phyloP scores from a whole-genome alignment of 30 jellyfish, hydroid and myxozoan species.

The Hydractinia symbiolongicarpus region DNA sequence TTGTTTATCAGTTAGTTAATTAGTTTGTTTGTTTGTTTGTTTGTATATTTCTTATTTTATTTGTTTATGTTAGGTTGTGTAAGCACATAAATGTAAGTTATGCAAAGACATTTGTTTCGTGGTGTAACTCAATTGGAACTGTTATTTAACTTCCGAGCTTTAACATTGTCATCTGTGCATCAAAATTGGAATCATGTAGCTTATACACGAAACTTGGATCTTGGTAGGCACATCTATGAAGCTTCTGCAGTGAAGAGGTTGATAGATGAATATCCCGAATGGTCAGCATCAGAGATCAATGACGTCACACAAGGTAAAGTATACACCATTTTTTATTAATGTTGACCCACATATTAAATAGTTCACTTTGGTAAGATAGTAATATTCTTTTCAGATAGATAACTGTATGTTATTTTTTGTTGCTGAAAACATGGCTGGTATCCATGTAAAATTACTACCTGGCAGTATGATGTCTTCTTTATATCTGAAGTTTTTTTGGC shows the following conservation, averaged over 20 bases:
- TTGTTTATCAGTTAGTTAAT: too few species aligned
- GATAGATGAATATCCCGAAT: constrained; percentile 18
- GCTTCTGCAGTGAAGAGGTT: constrained; percentile 23
- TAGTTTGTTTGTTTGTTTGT: too few species aligned
- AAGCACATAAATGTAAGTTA: too few species aligned
- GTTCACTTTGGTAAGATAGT: too few species aligned
- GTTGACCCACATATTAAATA: background rate
- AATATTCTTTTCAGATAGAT: background rate
- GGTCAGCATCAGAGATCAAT: constrained; percentile 9
- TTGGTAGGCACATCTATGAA: constrained; percentile 31
- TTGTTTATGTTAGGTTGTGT: too few species aligned
- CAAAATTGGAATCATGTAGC: constrained; percentile 12
- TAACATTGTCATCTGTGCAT: background rate
- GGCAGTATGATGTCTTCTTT: too few species aligned
- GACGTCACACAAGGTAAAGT: constrained; percentile 32
- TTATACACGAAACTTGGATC: constrained; percentile 15
- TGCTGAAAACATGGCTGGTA: background rate
- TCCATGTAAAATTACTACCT: too few species aligned
- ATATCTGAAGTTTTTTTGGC: too few species aligned
- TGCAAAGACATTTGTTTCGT: too few species aligned
- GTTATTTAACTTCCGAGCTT: too few species aligned
- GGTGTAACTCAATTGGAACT: too few species aligned
- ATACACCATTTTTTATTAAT: background rate
- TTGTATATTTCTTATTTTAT: too few species aligned
- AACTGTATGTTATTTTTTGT: background rate